A percentile compares a stretch with the other conserved stretches of the same genome.
These are phyloP conservation scores for Habroteleia sp. DNA, from an alignment of 2,888 invertebrate species.

Conservation along the genomic window DNA sequence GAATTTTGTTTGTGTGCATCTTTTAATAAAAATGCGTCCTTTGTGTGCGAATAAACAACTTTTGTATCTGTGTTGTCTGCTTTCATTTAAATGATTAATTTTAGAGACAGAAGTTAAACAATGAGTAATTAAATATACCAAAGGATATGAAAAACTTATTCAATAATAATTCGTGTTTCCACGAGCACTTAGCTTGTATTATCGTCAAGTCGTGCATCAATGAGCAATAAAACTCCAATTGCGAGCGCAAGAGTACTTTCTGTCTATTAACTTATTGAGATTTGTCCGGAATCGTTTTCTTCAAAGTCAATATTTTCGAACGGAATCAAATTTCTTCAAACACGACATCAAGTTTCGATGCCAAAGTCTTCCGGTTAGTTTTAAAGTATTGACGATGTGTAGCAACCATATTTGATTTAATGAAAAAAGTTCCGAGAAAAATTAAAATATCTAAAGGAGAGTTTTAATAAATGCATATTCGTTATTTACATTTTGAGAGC, in stretches of 20 bases:
- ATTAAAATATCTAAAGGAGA: conserved; percentile 11
- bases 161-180: too few relatives aligned
- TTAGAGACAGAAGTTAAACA: too few relatives aligned
- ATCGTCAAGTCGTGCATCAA: neutral
- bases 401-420: neutral
- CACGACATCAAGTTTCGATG: neutral
- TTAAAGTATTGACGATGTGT: conserved; percentile 16
- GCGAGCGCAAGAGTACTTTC: neutral
- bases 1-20: conserved; percentile 9
- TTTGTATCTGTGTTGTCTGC: too few relatives aligned
- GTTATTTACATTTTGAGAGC: neutral
- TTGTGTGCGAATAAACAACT: too few relatives aligned
- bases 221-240: conserved; percentile 2
- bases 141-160: too few relatives aligned
- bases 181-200: too few relatives aligned
- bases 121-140: too few relatives aligned
- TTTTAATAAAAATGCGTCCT: too few relatives aligned
- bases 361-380: conserved; percentile 9
- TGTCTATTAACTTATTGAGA: conserved; percentile 23
- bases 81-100: too few relatives aligned
- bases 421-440: conserved; percentile 7
- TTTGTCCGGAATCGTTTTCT: neutral
- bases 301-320: conserved; percentile 15
- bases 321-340: conserved; percentile 16
- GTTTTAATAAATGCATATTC: neutral